Evolutionary conservation across 1,140 invertebrate genomes (phyloP).

Genomic region (Bombus balteatus): DNA sequence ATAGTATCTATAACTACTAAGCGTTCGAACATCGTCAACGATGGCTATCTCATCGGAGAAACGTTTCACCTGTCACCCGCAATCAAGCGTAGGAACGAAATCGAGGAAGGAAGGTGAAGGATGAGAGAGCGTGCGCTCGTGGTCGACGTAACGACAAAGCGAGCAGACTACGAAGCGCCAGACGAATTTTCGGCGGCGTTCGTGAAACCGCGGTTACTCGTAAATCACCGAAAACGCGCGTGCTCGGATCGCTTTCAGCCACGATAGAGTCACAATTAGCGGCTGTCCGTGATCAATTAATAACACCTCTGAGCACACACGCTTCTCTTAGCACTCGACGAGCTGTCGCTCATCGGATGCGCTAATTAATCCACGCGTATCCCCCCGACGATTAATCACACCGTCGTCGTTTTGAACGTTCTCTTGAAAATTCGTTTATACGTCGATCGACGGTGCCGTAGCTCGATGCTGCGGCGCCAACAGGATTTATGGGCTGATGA

Average conservation of each 20-base stretch:
- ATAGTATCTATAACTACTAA: neutral
- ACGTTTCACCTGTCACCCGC: slow-evolving; percentile 23
- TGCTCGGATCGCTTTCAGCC: slow-evolving; percentile 43
- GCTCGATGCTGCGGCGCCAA: neutral
- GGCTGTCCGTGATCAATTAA: slow-evolving; percentile 66
- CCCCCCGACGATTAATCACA: slow-evolving; percentile 61
- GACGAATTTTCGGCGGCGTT: slow-evolving; percentile 23
- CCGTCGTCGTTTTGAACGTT: neutral
- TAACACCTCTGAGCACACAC: slow-evolving; percentile 44
- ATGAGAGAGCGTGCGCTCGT: too few relatives aligned
- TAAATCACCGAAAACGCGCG: slow-evolving; percentile 60
- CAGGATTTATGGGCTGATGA: neutral
- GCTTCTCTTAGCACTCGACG: slow-evolving; percentile 61
- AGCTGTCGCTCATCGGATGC: slow-evolving; percentile 58
- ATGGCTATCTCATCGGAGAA: neutral
- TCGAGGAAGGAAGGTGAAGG: neutral
- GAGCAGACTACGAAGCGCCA: neutral
- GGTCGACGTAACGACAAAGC: neutral
- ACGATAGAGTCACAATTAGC: slow-evolving; percentile 65
- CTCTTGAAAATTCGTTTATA: slow-evolving; percentile 44
- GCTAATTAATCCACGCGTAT: slow-evolving; percentile 63
- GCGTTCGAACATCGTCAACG: too few relatives aligned
- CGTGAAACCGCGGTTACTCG: slow-evolving; percentile 16
- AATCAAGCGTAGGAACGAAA: slow-evolving; percentile 18
- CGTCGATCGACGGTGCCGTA: slow-evolving; percentile 12